These are phyloP conservation scores for Ectropis grisescens DNA, from an alignment of 1,140 invertebrate species.

Conservation along the genomic window DNA sequence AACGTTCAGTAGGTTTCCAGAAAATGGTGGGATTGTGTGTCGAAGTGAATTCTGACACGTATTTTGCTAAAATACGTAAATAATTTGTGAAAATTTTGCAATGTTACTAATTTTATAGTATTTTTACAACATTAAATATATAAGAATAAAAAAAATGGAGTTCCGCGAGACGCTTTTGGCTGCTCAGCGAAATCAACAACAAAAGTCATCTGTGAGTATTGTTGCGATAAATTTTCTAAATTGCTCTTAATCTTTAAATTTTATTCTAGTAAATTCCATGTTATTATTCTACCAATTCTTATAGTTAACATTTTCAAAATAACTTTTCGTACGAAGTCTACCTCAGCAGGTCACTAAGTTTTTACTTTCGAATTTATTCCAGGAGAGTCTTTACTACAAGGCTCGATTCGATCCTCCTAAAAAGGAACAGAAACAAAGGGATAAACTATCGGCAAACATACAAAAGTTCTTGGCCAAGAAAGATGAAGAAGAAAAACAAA, in stretches of 20 bases:
- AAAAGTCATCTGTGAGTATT: constrained; percentile 64
- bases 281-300: too few species aligned
- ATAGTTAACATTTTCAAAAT: too few species aligned
- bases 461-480: constrained; percentile 86
- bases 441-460: constrained; percentile 80
- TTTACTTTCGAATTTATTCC: neutral
- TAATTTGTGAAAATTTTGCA: constrained; percentile 35
- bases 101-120: constrained; percentile 23
- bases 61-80: constrained; percentile 54
- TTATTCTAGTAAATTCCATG: too few species aligned
- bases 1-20: constrained; percentile 62
- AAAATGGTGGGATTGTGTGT: constrained; percentile 62
- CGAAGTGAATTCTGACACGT: constrained; percentile 49
- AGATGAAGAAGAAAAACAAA: constrained; percentile 82
- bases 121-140: constrained; percentile 3
- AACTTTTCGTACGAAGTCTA: too few species aligned
- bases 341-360: too few species aligned
- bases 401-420: constrained; percentile 86
- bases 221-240: too few species aligned
- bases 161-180: constrained; percentile 58
- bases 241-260: too few species aligned
- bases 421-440: constrained; percentile 79
- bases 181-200: constrained; percentile 65
- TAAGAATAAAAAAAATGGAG: constrained; percentile 38
- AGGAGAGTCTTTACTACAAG: constrained; percentile 74